Conservation (phyloP, 2,113 vertebrate species). For the Montifringilla adamsi region DNA sequence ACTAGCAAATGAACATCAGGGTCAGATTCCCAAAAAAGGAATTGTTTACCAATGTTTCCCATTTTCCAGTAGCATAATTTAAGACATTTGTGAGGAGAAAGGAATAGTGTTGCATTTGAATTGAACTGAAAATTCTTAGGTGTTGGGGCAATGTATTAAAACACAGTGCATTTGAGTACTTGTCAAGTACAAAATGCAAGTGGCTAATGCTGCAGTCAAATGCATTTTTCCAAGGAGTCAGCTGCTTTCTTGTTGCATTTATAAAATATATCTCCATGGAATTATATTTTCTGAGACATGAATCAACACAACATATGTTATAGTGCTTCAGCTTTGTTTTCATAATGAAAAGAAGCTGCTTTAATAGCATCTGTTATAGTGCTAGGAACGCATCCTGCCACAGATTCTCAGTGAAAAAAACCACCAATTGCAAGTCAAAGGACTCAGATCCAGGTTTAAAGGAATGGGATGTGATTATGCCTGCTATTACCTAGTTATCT, state of each 20-base stretch:
- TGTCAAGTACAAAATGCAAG: constrained; percentile 16
- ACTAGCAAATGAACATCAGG: background rate
- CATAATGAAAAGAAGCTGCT: constrained; percentile 51
- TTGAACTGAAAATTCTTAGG: constrained; percentile 3
- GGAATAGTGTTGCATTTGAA: background rate
- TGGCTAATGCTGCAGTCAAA: constrained; percentile 18
- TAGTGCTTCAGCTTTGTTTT: constrained; percentile 37
- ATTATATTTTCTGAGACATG: constrained; percentile 43
- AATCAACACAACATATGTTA: constrained; percentile 61
- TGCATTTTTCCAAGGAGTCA: constrained; percentile 16
- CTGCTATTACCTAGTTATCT: background rate
- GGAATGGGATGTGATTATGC: background rate
- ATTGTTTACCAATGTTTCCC: background rate
- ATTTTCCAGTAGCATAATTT: background rate
- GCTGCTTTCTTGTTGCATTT: constrained; percentile 21
- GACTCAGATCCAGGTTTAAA: background rate
- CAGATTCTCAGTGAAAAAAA: background rate
- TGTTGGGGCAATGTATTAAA: background rate
- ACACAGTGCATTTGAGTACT: background rate
- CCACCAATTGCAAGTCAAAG: background rate
- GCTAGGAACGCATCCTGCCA: background rate
- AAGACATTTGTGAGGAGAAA: constrained; percentile 6
- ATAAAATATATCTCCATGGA: constrained; percentile 26
- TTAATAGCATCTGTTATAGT: constrained; percentile 44
- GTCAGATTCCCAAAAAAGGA: background rate